Conservation (phyloP, 2,113 vertebrate species). For the Antigone vipio region DNA sequence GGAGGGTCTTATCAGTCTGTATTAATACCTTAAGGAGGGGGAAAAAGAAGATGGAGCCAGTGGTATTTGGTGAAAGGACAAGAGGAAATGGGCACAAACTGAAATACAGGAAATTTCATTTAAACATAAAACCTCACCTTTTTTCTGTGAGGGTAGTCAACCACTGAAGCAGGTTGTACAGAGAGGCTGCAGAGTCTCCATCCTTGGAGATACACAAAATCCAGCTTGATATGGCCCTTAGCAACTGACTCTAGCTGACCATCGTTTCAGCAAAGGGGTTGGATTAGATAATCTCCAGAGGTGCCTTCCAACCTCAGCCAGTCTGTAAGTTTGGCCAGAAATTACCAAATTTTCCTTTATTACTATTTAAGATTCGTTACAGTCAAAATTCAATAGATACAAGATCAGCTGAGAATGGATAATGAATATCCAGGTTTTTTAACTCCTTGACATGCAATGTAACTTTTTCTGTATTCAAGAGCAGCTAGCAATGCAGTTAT, state of each 20-base stretch:
- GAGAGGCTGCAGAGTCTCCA: neutral
- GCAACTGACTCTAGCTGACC: neutral
- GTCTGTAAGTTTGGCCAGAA: neutral
- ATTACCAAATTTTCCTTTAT: neutral
- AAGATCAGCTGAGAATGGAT: neutral
- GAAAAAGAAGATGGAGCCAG: neutral
- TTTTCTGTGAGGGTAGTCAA: neutral
- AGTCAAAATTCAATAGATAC: neutral
- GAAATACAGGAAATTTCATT: neutral
- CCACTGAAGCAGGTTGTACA: neutral
- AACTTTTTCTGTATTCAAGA: neutral
- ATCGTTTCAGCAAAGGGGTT: neutral
- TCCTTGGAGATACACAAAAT: neutral
- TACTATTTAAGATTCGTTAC: neutral
- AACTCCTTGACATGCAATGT: neutral
- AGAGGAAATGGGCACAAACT: neutral
- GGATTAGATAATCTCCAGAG: neutral
- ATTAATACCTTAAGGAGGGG: neutral
- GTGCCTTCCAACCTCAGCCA: neutral
- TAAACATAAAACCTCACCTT: neutral
- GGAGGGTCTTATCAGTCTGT: neutral
- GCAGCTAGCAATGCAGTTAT: neutral
- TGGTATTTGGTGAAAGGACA: neutral
- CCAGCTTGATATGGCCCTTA: neutral
- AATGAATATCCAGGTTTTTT: neutral